These are phyloP conservation scores for Sipha flava DNA, from an alignment of 1,140 invertebrate genomes.

Conservation along the genomic window DNA sequence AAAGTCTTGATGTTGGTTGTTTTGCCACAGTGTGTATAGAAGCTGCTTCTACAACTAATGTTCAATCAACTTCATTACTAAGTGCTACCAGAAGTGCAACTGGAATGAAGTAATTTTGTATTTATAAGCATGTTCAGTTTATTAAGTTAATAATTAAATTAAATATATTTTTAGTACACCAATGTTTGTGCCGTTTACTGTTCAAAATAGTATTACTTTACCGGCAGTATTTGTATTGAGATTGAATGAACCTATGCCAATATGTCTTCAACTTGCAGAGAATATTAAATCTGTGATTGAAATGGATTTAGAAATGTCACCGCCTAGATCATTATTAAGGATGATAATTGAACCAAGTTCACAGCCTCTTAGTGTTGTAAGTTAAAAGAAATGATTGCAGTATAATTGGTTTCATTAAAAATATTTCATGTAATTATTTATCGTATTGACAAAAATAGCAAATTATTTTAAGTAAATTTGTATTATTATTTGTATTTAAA, in stretches of 20 bases:
- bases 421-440: too few relatives aligned
- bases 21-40: slow-evolving; percentile 85
- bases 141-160: not conserved
- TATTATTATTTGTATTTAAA: too few relatives aligned
- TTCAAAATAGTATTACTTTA: slow-evolving; percentile 43
- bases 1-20: slow-evolving; percentile 66
- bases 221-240: slow-evolving; percentile 85
- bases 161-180: not conserved
- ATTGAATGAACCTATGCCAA: slow-evolving; percentile 75
- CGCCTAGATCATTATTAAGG: slow-evolving; percentile 60
- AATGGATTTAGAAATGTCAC: slow-evolving; percentile 47
- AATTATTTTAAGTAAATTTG: too few relatives aligned
- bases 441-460: too few relatives aligned
- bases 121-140: not conserved
- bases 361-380: slow-evolving; percentile 36
- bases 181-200: slow-evolving; percentile 2
- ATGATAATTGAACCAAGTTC: slow-evolving; percentile 59
- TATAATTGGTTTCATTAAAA: too few relatives aligned
- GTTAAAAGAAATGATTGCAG: not conserved
- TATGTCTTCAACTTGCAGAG: slow-evolving; percentile 50
- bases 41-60: slow-evolving; percentile 75
- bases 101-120: slow-evolving; percentile 58
- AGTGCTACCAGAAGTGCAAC: slow-evolving; percentile 61
- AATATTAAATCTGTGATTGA: slow-evolving; percentile 63
- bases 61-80: slow-evolving; percentile 74